Base-by-base conservation (phyloP, 2,888 invertebrate species). In the Villa cingulata region DNA sequence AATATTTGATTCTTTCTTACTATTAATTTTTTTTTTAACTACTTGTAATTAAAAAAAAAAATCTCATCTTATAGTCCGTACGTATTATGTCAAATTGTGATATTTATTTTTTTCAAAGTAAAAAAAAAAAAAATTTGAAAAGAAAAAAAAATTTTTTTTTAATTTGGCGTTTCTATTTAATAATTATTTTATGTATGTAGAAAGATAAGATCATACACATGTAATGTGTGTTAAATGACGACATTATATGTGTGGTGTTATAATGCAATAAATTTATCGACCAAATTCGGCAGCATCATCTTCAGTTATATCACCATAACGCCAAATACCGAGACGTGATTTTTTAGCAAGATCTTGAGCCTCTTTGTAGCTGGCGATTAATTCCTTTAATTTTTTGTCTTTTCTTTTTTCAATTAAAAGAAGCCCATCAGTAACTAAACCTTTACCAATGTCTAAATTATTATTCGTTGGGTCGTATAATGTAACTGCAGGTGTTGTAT, bases 241-340 rank as follows among this genome's bases (percentile, higher is more conserved):
- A 12, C 4, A 12, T 7, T 9, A 32, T 32, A 12, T 32, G 1
- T 12, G 29, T 29, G 36, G 41, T 32, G 34, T 41, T 46, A 32
- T 41, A n/a, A 32, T 41, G 39, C 40, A 45, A n/a, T 20, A 57
- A 52, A 58, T 58, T 58, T 65, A 67, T 60, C 66, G 67, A 54
- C 63, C 62, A 57, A 68, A 68, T 56, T 69, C 67, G 37, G 63
- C 64, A 60, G 66, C 63, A 58, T 69, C 69, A 51, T 69, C 69
- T 53, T 68, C 65, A 49, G 68, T 69, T 48, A 97, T 91, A 70
- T 99, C 98, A n/a, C 98, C 98, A 66, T 97, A 97, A 63, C 87
- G 84, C 97, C 97, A 98, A 60, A 98, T 83, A 70, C 86, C 88
- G 59, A 81, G 75, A 66, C 91, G 90, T 57, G 81, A 78, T 60